Evolutionary conservation across 2,888 invertebrate genomes (phyloP), one percentile per base, ranked within the genome.

Genomic region (Melieria omissa): DNA sequence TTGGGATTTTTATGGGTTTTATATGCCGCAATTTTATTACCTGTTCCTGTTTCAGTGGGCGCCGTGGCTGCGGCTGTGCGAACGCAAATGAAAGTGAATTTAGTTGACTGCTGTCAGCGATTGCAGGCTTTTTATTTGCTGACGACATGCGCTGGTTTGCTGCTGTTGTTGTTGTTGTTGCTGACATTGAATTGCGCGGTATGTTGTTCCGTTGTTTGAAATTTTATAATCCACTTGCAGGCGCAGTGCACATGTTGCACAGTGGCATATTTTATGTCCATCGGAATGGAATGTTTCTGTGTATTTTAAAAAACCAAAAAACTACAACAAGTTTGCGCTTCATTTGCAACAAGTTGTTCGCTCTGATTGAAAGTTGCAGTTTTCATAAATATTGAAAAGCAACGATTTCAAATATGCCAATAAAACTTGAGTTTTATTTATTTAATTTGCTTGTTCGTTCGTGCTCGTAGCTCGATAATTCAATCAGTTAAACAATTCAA

Each of bases 31-130:
- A 55, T 70, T 74, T 73, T 71, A 65, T 75, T 72, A 72, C 62
- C 69, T 73, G 52, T 49, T 64, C 54, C 62, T 62, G 14, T 69
- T 54, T 54, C 29, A 29, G n/a, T 44, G 5, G 58, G 8, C 47
- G 60, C 68, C 70, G 52, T 45, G 49, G 55, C 54, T 69, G 52
- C 54, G 45, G 55, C 60, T 29, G 57, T 67, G 14, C 57, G 41
- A 10, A 71, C 29, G 69, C 74, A 72, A 76, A 78, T 72, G 78
- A 79, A 79, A 79, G 78, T 79, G 80, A 80, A 80, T 78, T 77
- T 72, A 47, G 54, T 47, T 57, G 73, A 62, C 62, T 29, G 46
- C 4, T 49, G 46, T 45, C 16, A 16, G 44, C 29, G 29, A 29
- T 29, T 29, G 29, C 29, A 29, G 29, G 29, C 29, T 29, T 29